Base-by-base conservation (phyloP, 2,888 invertebrate genomes). In the Alloscopus bannaensis region DNA sequence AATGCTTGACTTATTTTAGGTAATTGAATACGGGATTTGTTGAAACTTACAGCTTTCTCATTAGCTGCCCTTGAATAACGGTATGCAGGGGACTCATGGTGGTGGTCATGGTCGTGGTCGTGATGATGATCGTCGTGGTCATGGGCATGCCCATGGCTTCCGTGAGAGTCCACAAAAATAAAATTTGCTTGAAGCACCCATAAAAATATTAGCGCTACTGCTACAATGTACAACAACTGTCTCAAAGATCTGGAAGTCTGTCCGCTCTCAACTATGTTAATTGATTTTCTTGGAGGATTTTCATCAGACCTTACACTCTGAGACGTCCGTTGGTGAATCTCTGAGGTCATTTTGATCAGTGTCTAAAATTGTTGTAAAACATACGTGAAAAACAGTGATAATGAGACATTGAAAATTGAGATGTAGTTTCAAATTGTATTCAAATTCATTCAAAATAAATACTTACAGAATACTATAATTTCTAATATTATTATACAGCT, bases 131-230 rank as follows among this genome's bases (percentile, higher is more conserved):
- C 85, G 24, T 82, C 59, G 20, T 86, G 82, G 26, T 83, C 82
- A 29, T 91, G 90, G 85, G 90, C 90, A 72, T 86, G 84, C 8
- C 66, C 82, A 69, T 82, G 78, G 20, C 42, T 79, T 3, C 71
- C 77, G 28, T 84, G 81, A 18, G 72, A 76, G 57, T 84, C 80
- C 29, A 82, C 84, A n/a, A 82, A 62, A 18, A 20, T 69, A 57
- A 85, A 83, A 55, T 85, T 84, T 20, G 83, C 77, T 69, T 84
- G 84, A 26, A 85, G 78, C 6, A 83, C 82, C 85, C 84, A 85
- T 11, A 84, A 28, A 64, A 85, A 84, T 26, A 85, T 70, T 11
- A 84, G 20, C 2, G 64, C 80, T 1, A 77, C 78, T 1, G 79
- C 81, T 6, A 80, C 11, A 8, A 83, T 47, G 22, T 83, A 75